phyloP scores from a whole-genome alignment of 2,888 invertebrate species.

The Orthonychiurus folsomi region DNA sequence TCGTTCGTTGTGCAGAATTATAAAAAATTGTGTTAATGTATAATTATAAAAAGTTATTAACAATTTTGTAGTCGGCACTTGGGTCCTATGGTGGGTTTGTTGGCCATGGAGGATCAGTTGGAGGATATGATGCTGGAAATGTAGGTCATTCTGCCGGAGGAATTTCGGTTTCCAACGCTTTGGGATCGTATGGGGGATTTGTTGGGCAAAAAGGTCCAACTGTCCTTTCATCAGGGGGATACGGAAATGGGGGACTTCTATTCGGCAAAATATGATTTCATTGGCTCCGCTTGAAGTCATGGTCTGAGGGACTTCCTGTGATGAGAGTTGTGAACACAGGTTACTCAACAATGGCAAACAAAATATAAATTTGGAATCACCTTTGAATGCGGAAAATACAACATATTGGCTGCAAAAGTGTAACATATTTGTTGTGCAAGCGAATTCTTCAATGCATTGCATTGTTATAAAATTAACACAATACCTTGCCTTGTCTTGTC shows the following conservation, averaged over 20 bases:
- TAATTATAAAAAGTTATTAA: neutral
- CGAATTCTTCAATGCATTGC: too few species aligned
- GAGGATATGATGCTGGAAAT: conserved; percentile 18
- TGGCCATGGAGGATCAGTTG: conserved; percentile 17
- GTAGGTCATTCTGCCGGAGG: conserved; percentile 19
- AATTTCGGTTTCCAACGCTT: conserved; percentile 21
- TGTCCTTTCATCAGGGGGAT: conserved; percentile 24
- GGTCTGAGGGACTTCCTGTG: too few species aligned
- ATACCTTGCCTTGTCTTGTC: too few species aligned
- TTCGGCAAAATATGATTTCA: conserved; percentile 23
- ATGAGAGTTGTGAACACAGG: too few species aligned
- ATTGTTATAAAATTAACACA: too few species aligned
- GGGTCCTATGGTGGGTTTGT: conserved; percentile 24
- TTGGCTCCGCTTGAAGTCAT: too few species aligned
- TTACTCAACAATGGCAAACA: too few species aligned
- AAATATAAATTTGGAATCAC: too few species aligned
- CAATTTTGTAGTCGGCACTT: conserved; percentile 22
- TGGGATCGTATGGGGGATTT: conserved; percentile 24
- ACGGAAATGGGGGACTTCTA: conserved; percentile 24
- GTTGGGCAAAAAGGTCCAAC: conserved; percentile 21
- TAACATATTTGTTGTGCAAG: too few species aligned
- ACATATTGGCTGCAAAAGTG: too few species aligned
- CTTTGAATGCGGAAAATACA: too few species aligned
- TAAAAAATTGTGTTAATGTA: conserved; percentile 4
- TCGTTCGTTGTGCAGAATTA: too few species aligned